These are phyloP conservation scores for Hemistola chrysoprasaria DNA, from an alignment of 2,888 invertebrate genomes.

Conservation along the genomic window DNA sequence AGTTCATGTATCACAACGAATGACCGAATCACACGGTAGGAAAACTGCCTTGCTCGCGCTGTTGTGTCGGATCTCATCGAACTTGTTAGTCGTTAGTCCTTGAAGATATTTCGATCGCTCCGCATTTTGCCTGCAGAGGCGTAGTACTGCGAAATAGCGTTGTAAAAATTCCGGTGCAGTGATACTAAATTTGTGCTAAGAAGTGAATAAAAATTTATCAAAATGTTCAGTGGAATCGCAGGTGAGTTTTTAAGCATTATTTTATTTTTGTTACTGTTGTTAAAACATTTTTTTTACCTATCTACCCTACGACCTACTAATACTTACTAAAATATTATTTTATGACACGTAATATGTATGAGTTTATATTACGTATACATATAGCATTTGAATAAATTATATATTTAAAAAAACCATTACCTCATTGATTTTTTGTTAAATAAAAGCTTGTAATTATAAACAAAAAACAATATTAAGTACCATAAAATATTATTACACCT, in stretches of 20 bases:
- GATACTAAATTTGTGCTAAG: constrained; percentile 10
- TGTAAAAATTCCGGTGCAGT: constrained; percentile 33
- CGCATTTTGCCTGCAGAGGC: constrained; percentile 43
- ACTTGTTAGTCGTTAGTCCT: constrained; percentile 44
- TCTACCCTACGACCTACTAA: too few species aligned
- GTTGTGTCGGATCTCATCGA: constrained; percentile 37
- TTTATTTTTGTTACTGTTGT: constrained; percentile 12
- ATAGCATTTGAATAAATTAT: too few species aligned
- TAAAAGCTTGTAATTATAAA: too few species aligned
- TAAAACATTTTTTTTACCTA: not conserved
- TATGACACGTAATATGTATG: too few species aligned
- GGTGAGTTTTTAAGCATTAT: constrained; percentile 43
- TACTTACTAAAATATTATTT: too few species aligned
- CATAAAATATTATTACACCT: too few species aligned
- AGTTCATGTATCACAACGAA: constrained; percentile 40
- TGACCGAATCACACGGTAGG: constrained; percentile 36
- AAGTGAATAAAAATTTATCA: constrained; percentile 40
- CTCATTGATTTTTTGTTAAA: too few species aligned
- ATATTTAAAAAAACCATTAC: too few species aligned
- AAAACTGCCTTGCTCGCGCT: constrained; percentile 43
- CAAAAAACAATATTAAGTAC: too few species aligned
- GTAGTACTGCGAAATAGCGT: constrained; percentile 30
- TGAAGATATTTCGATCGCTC: constrained; percentile 53
- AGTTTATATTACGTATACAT: too few species aligned
- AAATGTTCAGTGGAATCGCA: constrained; percentile 79